Base-by-base conservation (phyloP, 2,113 vertebrate genomes). In the Lates calcarifer region DNA sequence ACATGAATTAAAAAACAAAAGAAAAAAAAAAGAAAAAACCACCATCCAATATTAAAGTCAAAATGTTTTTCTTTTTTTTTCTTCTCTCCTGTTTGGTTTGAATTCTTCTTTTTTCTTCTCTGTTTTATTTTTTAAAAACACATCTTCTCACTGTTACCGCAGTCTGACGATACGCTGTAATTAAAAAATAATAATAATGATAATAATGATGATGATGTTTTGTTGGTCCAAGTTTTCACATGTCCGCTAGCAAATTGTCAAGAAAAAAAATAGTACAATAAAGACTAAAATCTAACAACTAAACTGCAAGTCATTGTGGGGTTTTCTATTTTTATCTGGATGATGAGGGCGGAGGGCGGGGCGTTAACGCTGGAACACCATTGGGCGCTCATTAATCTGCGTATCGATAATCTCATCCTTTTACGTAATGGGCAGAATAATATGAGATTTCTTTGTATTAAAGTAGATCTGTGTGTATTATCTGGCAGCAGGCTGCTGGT, bases 251-350 rank as follows among this genome's bases (percentile, higher is more conserved):
- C 90, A 87, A 93, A 91, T 83, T 93, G 93, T 94, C 88, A 84
- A 91, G 86, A 90, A 85, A 86, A 82, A 82, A 84, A 88, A 91
- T 88, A 92, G 89, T 81, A 86, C 89, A 94, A 94, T 94, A 94
- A 94, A 94, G 92, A 93, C 77, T 90, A 85, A 93, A 93, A 91
- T 91, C 91, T 89, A 93, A 94, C 90, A 89, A 92, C 89, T 92
- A 85, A 89, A 81, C 35, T 70, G 76, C 62, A 53, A 31, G 39
- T 71, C 60, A 65, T 41, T 82, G 80, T 87, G 77, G 35, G 47
- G 14, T 26, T 62, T 74, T 83, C 68, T 90, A 68, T 82, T 80
- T 82, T 72, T 81, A 55, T 79, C 62, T 43, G 58, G 22, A 11
- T 63, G 71, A 51, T 74, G 73, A 41, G 22, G 64, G 47, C 3